These are phyloP conservation scores for Venturia canescens DNA, from an alignment of 1,140 invertebrate species.

Conservation along the genomic window DNA sequence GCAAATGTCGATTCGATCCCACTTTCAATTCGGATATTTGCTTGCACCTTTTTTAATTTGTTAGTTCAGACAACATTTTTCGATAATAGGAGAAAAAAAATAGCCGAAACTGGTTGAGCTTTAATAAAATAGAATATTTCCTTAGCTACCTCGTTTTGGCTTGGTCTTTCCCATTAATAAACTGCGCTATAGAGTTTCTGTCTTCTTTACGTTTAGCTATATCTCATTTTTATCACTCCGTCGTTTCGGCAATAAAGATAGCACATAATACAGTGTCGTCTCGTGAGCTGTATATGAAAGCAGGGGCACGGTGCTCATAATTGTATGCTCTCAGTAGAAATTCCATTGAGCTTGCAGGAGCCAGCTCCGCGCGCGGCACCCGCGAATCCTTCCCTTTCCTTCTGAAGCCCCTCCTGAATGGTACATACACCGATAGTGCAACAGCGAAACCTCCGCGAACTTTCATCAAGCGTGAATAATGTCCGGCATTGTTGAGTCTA, in stretches of 20 bases:
- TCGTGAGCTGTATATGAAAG: not conserved
- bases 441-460: slow-evolving; percentile 27
- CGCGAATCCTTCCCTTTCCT: slow-evolving; percentile 3
- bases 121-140: no score
- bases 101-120: no score
- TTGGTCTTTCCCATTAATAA: no score
- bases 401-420: not conserved
- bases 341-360: slow-evolving; percentile 21
- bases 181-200: no score
- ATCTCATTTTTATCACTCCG: slow-evolving; percentile 44
- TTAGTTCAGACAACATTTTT: no score
- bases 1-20: no score
- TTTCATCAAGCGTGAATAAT: slow-evolving; percentile 45
- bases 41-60: no score
- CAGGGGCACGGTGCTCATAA: slow-evolving; percentile 28
- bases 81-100: no score
- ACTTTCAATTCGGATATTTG: no score
- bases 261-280: slow-evolving; percentile 36
- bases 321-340: slow-evolving; percentile 42
- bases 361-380: not conserved
- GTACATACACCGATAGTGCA: not conserved
- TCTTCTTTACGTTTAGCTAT: slow-evolving; percentile 19
- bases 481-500: slow-evolving; percentile 38
- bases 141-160: no score
- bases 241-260: slow-evolving; percentile 40